Evolutionary conservation across 2,888 invertebrate species (phyloP), one percentile per base, ranked within the genome.

Genomic region (Cheilosia impressa): DNA sequence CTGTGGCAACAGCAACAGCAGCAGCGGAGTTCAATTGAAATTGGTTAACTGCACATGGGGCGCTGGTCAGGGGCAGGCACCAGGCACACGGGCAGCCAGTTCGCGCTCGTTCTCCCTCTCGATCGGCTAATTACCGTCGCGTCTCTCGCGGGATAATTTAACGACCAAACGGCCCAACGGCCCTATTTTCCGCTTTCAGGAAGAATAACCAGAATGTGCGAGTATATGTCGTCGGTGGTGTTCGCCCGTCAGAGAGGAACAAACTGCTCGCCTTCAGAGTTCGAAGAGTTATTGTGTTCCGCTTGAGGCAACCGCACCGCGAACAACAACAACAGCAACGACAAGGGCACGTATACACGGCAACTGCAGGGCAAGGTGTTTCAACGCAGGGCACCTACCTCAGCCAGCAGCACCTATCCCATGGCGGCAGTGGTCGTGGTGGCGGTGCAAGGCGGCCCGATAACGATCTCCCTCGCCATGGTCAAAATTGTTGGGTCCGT

Each of bases 241-340:
- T 66, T 17, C 31, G 50, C 43, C 31, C 13, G 41, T 68, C 47
- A 57, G 71, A 57, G 60, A 38, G 45, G 76, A 71, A 76, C 80
- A 85, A 85, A 85, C 75, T 85, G 80, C 75, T 50, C 76, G 62
- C 63, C 43, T 63, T 72, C 50, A 31, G 57, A 57, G 60, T 66
- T 66, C 81, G 60, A 85, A 85, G 85, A 85, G 85, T 85, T 85
- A 85, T 85, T 85, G 85, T 85, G 85, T 85, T 85, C 85, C 81
- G 85, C 85, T 85, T 85, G 81, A 85, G 85, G 85, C 85, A 62
- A 85, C 62, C 41, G 58, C 38, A n/a, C 19, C 47, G 19, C 47
- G 9, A 19, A 58, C 24, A 75, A 69, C 47, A 68, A 68, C 72
- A 75, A 80, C 63, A 55, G 57, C 57, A 55, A 27, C 17, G 19